A percentile compares a stretch with the other conserved stretches of the same genome.
Evolutionary conservation across 30 jellyfish, hydroid and myxozoan genomes (phyloP).

Genomic region (Pseudorhiza aurosa): DNA sequence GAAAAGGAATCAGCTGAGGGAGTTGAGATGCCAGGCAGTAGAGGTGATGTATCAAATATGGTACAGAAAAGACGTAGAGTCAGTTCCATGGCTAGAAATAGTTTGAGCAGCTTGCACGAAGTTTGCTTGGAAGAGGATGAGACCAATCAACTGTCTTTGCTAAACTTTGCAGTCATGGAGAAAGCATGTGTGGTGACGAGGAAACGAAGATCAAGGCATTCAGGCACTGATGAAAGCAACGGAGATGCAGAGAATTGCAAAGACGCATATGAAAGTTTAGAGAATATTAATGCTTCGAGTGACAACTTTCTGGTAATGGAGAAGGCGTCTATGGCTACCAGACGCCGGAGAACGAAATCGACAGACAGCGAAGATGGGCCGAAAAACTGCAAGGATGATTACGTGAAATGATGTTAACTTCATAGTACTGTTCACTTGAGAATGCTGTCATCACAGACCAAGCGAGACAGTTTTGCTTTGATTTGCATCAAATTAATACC

Average conservation of each 20-base stretch:
- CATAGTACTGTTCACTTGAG: no score
- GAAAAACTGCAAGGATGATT: no score
- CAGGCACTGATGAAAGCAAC: background rate
- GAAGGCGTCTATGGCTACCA: background rate
- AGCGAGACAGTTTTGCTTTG: no score
- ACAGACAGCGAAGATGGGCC: background rate
- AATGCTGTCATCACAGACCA: no score
- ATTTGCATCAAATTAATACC: no score
- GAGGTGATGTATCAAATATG: background rate
- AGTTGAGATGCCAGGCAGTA: background rate
- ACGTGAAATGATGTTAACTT: no score
- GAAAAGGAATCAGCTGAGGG: background rate
- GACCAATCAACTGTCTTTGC: background rate
- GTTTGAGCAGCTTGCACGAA: background rate
- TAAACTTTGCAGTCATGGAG: constrained; percentile 42
- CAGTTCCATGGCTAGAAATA: background rate
- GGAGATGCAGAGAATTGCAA: background rate
- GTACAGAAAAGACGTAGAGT: background rate
- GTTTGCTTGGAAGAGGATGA: background rate
- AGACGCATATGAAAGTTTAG: background rate
- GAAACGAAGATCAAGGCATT: constrained; percentile 8
- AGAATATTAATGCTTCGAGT: background rate
- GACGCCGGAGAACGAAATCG: constrained; percentile 7
- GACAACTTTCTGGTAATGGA: constrained; percentile 14
- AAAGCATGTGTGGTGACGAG: constrained; percentile 20